Evolutionary conservation across 2,888 invertebrate genomes (phyloP), one percentile per base, ranked within the genome.

Genomic region (Clanis bilineata): DNA sequence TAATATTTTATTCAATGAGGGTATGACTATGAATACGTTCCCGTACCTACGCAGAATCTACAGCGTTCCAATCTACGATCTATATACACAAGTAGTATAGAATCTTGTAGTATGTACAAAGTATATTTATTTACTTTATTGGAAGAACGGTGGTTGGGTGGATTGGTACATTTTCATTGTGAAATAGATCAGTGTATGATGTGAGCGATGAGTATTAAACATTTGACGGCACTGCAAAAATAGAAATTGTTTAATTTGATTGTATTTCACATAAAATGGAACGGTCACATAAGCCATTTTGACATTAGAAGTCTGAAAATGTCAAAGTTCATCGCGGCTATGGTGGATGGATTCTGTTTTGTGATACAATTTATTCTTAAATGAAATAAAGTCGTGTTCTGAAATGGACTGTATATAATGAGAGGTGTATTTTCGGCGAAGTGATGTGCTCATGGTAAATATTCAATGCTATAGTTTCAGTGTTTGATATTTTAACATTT

Each of bases 321-420:
- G 90, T 90, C 90, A 91, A 90, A 91, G 91, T 91, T 90, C 90
- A 89, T 73, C 67, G 75, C 69, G 45, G 59, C 22, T 28, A 44
- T 59, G 56, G 56, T 38, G 43, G 41, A 47, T 18, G 23, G 32
- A n/a, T n/a, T n/a, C n/a, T 43, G 23, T 56, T 54, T 39, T 44
- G 54, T 58, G 43, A 54, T 38, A 39, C 39, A 43, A 45, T 55
- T 58, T 45, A 36, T 28, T 41, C 10, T 39, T 28, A 58, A 58
- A 58, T 58, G 25, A 58, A 57, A 21, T 58, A 45, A 21, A 47
- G 15, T 47, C 47, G 23, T 23, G 38, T 15, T 47, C 36, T 10
- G n/a, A 58, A 51, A 39, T 58, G 58, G 18, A 51, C 5, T 51
- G 22, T 39, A 58, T 39, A 51, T 45, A 25, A 58, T 45, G 39